Evolutionary conservation across 1,140 invertebrate genomes (phyloP).

Genomic region (Sweltsa coloradensis): DNA sequence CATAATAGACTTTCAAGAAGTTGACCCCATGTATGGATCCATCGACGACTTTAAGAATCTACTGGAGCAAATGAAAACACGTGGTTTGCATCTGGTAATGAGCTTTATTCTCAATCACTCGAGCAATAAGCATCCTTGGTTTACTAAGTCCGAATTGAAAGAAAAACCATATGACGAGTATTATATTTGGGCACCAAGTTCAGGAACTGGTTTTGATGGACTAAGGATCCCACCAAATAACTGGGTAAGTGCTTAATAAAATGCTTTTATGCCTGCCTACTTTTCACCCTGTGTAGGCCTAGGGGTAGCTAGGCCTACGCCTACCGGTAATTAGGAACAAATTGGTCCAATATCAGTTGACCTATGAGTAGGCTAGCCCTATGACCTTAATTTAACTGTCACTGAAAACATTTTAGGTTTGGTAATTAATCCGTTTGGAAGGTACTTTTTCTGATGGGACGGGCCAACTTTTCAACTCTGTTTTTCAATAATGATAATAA

Average conservation of each 20-base stretch:
- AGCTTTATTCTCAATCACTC: constrained; percentile 44
- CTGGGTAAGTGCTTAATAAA: constrained; percentile 30
- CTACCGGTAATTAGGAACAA: too few relatives aligned
- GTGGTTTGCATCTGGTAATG: constrained; percentile 35
- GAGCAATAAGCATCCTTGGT: constrained; percentile 38
- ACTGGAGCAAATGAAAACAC: constrained; percentile 15
- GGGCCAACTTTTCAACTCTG: too few relatives aligned
- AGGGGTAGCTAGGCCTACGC: too few relatives aligned
- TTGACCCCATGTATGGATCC: constrained; percentile 34
- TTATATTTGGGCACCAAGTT: constrained; percentile 35
- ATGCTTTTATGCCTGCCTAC: constrained; percentile 3
- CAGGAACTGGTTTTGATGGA: constrained; percentile 14
- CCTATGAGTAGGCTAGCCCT: too few relatives aligned
- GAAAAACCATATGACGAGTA: constrained; percentile 31
- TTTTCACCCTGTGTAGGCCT: too few relatives aligned
- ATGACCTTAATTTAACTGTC: too few relatives aligned
- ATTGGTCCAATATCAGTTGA: too few relatives aligned
- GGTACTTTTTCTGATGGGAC: too few relatives aligned
- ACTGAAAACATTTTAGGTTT: too few relatives aligned
- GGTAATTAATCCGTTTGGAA: too few relatives aligned
- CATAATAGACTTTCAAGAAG: constrained; percentile 31
- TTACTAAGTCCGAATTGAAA: constrained; percentile 27
- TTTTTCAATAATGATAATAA: too few relatives aligned
- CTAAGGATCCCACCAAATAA: constrained; percentile 31
- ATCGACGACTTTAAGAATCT: constrained; percentile 33